A percentile compares a stretch with the other conserved stretches of the same genome.
Evolutionary conservation across 2,797 vertebrate species (phyloP).

Genomic region (Epinephelus malabaricus): DNA sequence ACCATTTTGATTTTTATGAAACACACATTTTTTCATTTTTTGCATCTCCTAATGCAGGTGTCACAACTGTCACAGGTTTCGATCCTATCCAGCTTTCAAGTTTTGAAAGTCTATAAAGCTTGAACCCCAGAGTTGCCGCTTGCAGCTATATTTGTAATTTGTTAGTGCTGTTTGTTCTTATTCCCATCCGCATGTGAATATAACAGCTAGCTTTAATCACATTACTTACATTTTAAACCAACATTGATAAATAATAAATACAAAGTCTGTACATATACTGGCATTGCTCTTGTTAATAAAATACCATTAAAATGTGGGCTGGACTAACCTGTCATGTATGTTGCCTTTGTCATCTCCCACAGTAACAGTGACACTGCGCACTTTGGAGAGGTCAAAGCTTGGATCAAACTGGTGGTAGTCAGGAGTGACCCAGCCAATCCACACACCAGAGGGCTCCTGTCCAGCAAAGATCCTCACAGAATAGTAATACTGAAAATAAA

Average conservation of each 20-base stretch:
- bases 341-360: constrained; percentile 95
- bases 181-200: too few relatives aligned
- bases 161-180: too few relatives aligned
- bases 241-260: background rate
- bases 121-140: too few relatives aligned
- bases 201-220: too few relatives aligned
- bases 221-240: background rate
- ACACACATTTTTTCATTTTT: too few relatives aligned
- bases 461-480: constrained; percentile 94
- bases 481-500: constrained; percentile 90
- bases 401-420: constrained; percentile 94
- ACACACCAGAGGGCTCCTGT: constrained; percentile 93
- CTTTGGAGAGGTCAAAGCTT: constrained; percentile 91
- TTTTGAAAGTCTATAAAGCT: too few relatives aligned
- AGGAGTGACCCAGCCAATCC: constrained; percentile 97
- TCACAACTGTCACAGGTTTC: too few relatives aligned
- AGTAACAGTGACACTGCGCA: constrained; percentile 92
- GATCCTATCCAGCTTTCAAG: too few relatives aligned
- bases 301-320: background rate
- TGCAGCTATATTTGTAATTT: too few relatives aligned
- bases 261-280: background rate
- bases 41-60: too few relatives aligned
- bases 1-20: too few relatives aligned
- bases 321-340: constrained; percentile 91
- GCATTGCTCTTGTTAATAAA: background rate